Evolutionary conservation across 2,888 invertebrate genomes (phyloP), one percentile per base, ranked within the genome.

Genomic region (Pollenia griseotomentosa): DNA sequence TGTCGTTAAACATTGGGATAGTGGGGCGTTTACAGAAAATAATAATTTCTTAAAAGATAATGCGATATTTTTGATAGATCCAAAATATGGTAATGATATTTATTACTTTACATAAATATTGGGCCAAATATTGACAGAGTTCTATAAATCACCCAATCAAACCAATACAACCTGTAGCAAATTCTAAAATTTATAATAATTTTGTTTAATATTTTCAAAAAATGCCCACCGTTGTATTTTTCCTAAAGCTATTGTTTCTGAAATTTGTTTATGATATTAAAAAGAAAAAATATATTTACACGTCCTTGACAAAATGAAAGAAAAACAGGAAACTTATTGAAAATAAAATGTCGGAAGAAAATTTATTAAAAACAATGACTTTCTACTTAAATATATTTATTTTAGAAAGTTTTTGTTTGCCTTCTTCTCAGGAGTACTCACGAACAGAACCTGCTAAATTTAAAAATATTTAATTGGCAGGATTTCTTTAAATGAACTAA

Each of bases 301-400:
- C 68, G 48, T 51, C 23, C 51, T 68, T 68, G 10, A 51, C n/a
- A 33, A 33, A 51, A 14, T 9, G 11, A 33, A 68, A 68, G 33
- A 68, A 55, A 23, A 66, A 79, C 57, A 79, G 59, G 57, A 79
- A 70, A 68, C 46, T 68, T 16, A 70, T 70, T 61, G 57, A 42
- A 68, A 40, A 57, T 48, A 46, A 57, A 68, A 19, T 51, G 42
- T 19, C 42, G 16, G 14, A 65, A 66, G 46, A 78, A 66, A 78
- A 63, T 51, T 70, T 8, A 51, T 19, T 48, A 74, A 63, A 63
- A 61, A 74, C 46, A 74, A 63, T 40, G 3, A 12, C 14, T 19
- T 74, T 74, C 10, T 23, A 16, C 16, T 40, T 53, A 53, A 9
- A 63, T 42, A 42, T 10, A 63, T 48, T 8, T 48, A 2, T 51